phyloP scores from a whole-genome alignment of 2,888 invertebrate species.

The Metopia argyrocephala region DNA sequence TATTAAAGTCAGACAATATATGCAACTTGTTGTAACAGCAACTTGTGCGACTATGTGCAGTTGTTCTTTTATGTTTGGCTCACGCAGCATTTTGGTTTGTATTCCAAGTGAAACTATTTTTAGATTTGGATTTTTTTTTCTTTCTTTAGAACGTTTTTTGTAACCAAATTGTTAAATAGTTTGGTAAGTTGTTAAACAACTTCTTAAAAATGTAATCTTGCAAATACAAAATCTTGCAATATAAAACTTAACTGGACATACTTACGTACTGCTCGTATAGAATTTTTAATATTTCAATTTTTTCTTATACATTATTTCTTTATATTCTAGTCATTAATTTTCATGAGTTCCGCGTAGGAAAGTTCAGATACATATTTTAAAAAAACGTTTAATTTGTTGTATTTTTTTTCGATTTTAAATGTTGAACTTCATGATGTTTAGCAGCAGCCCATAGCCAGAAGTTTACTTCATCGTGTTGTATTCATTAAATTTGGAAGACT shows the following conservation, averaged over 20 bases:
- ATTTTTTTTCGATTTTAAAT: too few species aligned
- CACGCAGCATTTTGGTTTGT: slow-evolving; percentile 58
- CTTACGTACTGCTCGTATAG: neutral
- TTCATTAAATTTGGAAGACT: too few species aligned
- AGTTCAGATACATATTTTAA: too few species aligned
- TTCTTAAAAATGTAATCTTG: slow-evolving; percentile 55
- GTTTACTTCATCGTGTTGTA: too few species aligned
- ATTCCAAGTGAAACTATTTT: slow-evolving; percentile 55
- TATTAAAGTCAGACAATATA: slow-evolving; percentile 57
- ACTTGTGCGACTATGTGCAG: neutral
- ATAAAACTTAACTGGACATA: slow-evolving; percentile 56
- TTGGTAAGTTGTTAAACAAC: slow-evolving; percentile 60
- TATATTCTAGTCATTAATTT: slow-evolving; percentile 50
- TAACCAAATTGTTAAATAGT: slow-evolving; percentile 59
- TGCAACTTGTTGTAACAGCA: slow-evolving; percentile 41
- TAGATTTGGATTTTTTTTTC: slow-evolving; percentile 30
- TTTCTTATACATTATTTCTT: slow-evolving; percentile 1
- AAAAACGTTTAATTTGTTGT: too few species aligned
- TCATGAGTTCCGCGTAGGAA: slow-evolving; percentile 55
- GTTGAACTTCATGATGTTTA: neutral
- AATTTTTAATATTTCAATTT: neutral
- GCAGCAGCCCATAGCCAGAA: too few species aligned
- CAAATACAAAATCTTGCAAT: slow-evolving; percentile 50
- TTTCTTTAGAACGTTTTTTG: neutral
- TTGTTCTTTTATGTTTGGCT: slow-evolving; percentile 25